Evolutionary conservation across 1,140 invertebrate species (phyloP).

Genomic region (Cylas formicarius): DNA sequence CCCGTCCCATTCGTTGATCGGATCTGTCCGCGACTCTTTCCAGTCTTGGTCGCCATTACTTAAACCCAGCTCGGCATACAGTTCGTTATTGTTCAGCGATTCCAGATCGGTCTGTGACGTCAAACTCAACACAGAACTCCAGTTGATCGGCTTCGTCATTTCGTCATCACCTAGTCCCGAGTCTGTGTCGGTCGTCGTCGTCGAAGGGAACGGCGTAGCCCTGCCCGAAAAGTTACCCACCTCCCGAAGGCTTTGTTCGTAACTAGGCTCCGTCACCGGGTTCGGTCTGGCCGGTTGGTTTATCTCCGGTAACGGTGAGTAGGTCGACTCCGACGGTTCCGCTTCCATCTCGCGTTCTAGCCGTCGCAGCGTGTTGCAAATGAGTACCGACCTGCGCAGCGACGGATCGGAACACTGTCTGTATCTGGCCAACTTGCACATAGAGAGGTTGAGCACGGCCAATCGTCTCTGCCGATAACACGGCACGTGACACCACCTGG

Average conservation of each 20-base stretch:
- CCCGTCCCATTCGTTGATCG: conserved; percentile 36
- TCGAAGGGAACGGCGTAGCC: conserved; percentile 55
- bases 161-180: conserved; percentile 74
- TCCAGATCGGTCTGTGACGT: conserved; percentile 77
- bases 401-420: conserved; percentile 83
- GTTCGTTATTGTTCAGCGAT: conserved; percentile 70
- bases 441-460: conserved; percentile 85
- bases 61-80: conserved; percentile 48
- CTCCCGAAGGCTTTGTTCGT: conserved; percentile 46
- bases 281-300: conserved; percentile 44
- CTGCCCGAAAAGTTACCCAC: conserved; percentile 47
- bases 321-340: conserved; percentile 38
- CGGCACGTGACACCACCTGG: conserved; percentile 65
- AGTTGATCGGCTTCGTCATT: conserved; percentile 70
- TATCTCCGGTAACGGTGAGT: conserved; percentile 36
- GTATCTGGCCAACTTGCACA: conserved; percentile 84
- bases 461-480: conserved; percentile 79
- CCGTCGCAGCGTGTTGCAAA: conserved; percentile 86
- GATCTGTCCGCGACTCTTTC: conserved; percentile 36
- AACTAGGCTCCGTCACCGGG: conserved; percentile 43
- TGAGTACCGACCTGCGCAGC: conserved; percentile 84
- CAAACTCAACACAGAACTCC: conserved; percentile 82
- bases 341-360: conserved; percentile 84
- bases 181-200: conserved; percentile 52
- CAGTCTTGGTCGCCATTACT: conserved; percentile 32